Percentiles rank a stretch among this genome's conserved stretches.
phyloP scores from a whole-genome alignment of 1,140 invertebrate species.

The Tetramorium alpestre region DNA sequence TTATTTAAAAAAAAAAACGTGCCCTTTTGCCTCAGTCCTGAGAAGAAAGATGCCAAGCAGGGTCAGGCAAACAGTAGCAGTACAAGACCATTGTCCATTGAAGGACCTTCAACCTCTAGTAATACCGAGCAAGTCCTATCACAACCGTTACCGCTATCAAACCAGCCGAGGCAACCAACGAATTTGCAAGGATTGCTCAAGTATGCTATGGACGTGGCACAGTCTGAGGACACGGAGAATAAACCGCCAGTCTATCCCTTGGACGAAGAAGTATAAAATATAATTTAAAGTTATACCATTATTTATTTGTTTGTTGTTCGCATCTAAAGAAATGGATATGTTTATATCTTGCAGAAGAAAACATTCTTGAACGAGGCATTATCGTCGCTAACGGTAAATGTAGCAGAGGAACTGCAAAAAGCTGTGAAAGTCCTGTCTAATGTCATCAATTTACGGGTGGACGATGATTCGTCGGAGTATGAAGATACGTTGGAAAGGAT shows the following conservation, averaged over 20 bases:
- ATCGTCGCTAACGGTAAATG: constrained; percentile 88
- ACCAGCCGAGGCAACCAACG: constrained; percentile 83
- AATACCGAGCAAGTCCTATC: constrained; percentile 36
- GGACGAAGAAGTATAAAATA: constrained; percentile 87
- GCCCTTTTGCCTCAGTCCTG: neutral
- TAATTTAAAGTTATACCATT: neutral
- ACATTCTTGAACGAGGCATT: constrained; percentile 90
- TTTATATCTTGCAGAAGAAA: constrained; percentile 86
- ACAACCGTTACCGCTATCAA: constrained; percentile 68
- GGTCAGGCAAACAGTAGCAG: constrained; percentile 71
- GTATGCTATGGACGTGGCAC: constrained; percentile 89
- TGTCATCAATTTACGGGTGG: constrained; percentile 83
- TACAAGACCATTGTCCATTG: constrained; percentile 78
- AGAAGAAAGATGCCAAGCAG: neutral
- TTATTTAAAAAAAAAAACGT: too few relatives aligned
- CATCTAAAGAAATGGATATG: neutral
- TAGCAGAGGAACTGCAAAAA: constrained; percentile 88
- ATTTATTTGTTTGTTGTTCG: neutral
- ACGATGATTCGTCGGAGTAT: constrained; percentile 86
- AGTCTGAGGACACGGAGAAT: constrained; percentile 86
- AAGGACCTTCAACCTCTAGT: constrained; percentile 71
- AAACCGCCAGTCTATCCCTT: constrained; percentile 85
- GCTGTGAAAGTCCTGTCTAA: constrained; percentile 87
- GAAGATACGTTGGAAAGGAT: constrained; percentile 88
- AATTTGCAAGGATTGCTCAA: constrained; percentile 87